These are phyloP conservation scores for Synanthedon andrenaeformis DNA, from an alignment of 2,888 invertebrate genomes.

Conservation along the genomic window DNA sequence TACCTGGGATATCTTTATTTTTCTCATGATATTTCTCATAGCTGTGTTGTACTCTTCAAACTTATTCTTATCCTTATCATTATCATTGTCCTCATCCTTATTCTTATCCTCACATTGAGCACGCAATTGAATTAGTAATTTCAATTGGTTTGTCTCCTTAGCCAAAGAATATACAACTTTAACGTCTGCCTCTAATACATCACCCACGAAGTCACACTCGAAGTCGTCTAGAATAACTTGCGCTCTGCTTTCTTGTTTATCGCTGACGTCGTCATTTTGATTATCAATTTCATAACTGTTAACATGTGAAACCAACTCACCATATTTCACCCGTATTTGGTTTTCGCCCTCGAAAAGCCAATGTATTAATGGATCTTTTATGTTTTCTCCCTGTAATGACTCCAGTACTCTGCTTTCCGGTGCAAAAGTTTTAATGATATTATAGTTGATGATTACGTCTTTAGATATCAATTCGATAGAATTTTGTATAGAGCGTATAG, in stretches of 20 bases:
- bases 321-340: too few species aligned
- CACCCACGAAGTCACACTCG: constrained; percentile 10
- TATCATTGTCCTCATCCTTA: too few species aligned
- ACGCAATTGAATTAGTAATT: constrained; percentile 4
- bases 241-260: constrained; percentile 11
- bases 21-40: too few species aligned
- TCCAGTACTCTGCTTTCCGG: constrained; percentile 15
- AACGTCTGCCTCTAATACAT: constrained; percentile 1
- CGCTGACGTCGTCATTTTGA: constrained; percentile 16
- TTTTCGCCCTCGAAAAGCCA: constrained; percentile 36
- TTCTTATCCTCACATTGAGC: too few species aligned
- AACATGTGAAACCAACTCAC: too few species aligned
- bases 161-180: constrained; percentile 19
- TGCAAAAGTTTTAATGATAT: constrained; percentile 11
- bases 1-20: too few species aligned
- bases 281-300: constrained; percentile 5
- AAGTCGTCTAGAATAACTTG: constrained; percentile 28
- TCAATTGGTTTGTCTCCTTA: constrained; percentile 15
- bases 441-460: constrained; percentile 26
- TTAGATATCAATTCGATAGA: constrained; percentile 4
- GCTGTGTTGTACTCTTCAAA: too few species aligned
- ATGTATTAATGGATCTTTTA: constrained; percentile 19
- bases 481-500: too few species aligned
- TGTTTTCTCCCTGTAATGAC: constrained; percentile 14
- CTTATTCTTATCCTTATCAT: too few species aligned